These are phyloP conservation scores for Oreochromis tanganicae DNA, from an alignment of 2,113 vertebrate genomes.

Conservation along the genomic window DNA sequence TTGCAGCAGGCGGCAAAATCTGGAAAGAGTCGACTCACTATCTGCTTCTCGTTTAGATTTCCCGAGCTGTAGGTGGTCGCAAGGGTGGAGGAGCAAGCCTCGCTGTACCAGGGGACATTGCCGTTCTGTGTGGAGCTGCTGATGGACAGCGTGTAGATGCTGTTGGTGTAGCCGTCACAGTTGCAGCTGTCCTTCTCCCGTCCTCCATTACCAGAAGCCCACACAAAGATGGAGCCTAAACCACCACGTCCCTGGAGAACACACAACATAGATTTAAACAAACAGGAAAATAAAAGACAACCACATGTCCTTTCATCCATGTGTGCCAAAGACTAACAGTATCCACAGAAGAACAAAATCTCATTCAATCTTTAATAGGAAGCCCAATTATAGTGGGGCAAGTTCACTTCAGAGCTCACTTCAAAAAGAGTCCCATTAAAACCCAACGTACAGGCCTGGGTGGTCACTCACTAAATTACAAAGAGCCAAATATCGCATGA, in stretches of 20 bases:
- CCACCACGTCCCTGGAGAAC: constrained; percentile 83
- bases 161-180: constrained; percentile 99
- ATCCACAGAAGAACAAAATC: constrained; percentile 1
- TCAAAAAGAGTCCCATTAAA: constrained; percentile 31
- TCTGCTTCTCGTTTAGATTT: constrained; percentile 92
- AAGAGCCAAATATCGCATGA: constrained; percentile 38
- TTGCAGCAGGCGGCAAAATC: background rate
- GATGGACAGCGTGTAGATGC: constrained; percentile 98
- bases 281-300: background rate
- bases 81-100: constrained; percentile 97
- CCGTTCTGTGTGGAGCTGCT: constrained; percentile 95
- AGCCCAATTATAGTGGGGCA: constrained; percentile 19
- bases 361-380: constrained; percentile 24
- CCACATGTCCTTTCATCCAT: background rate
- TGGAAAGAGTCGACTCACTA: constrained; percentile 77
- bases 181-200: constrained; percentile 96
- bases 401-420: constrained; percentile 21
- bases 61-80: constrained; percentile 98
- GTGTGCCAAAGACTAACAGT: background rate
- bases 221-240: constrained; percentile 96
- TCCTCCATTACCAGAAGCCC: constrained; percentile 97
- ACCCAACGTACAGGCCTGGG: background rate
- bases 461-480: constrained; percentile 49
- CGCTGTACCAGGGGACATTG: constrained; percentile 97
- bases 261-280: constrained; percentile 63